A percentile compares a stretch with the other conserved stretches of the same genome.
These are phyloP conservation scores for Rhinophrynus dorsalis DNA, from an alignment of 2,797 vertebrate genomes.

Conservation along the genomic window DNA sequence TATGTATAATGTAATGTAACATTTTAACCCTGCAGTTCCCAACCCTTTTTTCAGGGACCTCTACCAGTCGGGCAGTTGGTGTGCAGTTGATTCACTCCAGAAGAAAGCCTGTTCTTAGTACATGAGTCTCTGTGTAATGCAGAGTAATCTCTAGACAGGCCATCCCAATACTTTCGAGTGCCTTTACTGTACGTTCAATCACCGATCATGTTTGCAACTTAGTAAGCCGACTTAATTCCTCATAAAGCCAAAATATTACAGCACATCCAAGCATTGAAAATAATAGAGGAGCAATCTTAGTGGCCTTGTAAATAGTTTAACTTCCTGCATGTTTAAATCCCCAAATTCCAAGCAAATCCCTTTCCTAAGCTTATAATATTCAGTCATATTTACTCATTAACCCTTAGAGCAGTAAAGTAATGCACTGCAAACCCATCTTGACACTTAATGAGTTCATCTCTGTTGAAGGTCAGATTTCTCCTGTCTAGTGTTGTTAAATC, in stretches of 20 bases:
- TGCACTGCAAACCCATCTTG: no score
- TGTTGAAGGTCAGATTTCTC: slow-evolving; percentile 66
- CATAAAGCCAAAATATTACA: slow-evolving; percentile 74
- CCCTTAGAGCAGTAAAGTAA: no score
- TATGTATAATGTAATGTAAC: no score
- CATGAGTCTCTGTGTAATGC: slow-evolving; percentile 71
- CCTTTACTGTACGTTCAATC: slow-evolving; percentile 77
- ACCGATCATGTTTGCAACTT: slow-evolving; percentile 75
- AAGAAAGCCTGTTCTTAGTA: no score
- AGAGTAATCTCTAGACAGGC: slow-evolving; percentile 70
- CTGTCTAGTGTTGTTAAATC: slow-evolving; percentile 65
- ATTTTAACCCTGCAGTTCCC: no score
- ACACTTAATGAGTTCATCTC: no score
- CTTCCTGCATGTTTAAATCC: slow-evolving; percentile 78
- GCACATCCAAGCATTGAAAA: slow-evolving; percentile 67
- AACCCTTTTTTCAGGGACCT: no score
- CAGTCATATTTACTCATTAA: slow-evolving; percentile 82
- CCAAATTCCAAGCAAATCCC: slow-evolving; percentile 79
- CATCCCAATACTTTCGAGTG: slow-evolving; percentile 64
- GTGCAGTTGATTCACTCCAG: no score
- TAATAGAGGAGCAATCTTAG: slow-evolving; percentile 76
- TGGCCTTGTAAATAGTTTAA: slow-evolving; percentile 80
- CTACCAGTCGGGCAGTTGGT: no score
- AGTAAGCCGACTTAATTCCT: slow-evolving; percentile 82
- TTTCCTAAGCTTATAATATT: slow-evolving; percentile 76